Base-by-base conservation (phyloP, 2,113 vertebrate genomes). In the Pleuronectes platessa region DNA sequence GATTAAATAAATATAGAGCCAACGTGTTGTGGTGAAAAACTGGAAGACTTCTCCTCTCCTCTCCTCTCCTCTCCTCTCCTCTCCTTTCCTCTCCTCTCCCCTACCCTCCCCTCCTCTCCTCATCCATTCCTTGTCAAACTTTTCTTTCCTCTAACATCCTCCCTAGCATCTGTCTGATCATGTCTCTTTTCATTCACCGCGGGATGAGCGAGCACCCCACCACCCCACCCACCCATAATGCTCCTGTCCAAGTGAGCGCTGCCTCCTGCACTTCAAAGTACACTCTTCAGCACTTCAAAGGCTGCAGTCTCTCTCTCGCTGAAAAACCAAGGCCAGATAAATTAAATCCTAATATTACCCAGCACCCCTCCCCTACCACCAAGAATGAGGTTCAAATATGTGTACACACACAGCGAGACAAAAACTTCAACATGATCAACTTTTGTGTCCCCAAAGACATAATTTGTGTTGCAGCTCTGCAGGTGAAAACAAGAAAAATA, bases 221-320 rank as follows among this genome's bases (percentile, higher is more conserved):
- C 45, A 65, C 62, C n/a, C 79, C 45, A 61, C 62, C n/a, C 59
- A 74, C 78, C 80, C 84, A 68, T 86, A 80, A 85, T 82, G 76
- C 80, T 78, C 64, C 80, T 71, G 82, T 88, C 79, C 77, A 73
- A 75, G 26, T 24, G 49, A 68, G 64, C 24, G 54, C 78, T 79
- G 77, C 75, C 68, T 87, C 60, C 78, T 77, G 64, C 79, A 86
- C 87, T 90, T 92, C 90, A 88, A 87, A 92, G 89, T 88, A 62
- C 68, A 76, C 75, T 86, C 59, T 81, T 76, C 68, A 62, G 55
- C 26, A 84, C 84, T 86, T 92, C 88, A 90, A 90, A 92, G 88
- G 67, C 68, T 63, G 20, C 81, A 68, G n/a, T 61, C 53, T 71
- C 60, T 68, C 66, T 78, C 62, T 61, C 37, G 49, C 76, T 82